Evolutionary conservation across 2,113 vertebrate genomes (phyloP).

Genomic region (Amphiprion percula): DNA sequence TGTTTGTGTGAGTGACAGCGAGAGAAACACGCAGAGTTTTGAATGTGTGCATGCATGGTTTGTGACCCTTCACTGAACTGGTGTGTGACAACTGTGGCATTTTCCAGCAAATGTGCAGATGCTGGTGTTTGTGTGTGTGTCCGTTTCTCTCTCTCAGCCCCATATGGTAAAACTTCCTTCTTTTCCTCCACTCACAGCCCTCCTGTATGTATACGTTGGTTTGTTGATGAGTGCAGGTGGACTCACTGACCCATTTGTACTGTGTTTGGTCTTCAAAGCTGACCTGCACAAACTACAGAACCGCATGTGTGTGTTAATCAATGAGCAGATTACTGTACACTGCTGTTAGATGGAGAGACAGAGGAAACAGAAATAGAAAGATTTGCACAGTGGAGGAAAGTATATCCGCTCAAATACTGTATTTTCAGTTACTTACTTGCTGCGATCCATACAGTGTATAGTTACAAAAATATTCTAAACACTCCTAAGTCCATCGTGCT

Average conservation of each 20-base stretch:
- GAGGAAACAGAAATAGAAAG: constrained; percentile 21
- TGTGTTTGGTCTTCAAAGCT: constrained; percentile 28
- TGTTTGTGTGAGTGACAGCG: constrained; percentile 31
- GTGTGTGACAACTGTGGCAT: constrained; percentile 40
- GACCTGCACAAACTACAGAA: constrained; percentile 23
- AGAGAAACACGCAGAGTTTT: constrained; percentile 7
- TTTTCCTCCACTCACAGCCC: constrained; percentile 7
- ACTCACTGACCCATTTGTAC: constrained; percentile 59
- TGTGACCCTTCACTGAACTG: constrained; percentile 69
- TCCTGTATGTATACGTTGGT: constrained; percentile 21
- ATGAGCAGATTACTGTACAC: constrained; percentile 15
- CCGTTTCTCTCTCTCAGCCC: constrained; percentile 6
- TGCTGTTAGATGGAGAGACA: constrained; percentile 15
- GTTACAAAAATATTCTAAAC: no score
- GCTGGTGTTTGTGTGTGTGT: constrained; percentile 3
- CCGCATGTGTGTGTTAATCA: constrained; percentile 1
- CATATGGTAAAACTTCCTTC: constrained; percentile 28
- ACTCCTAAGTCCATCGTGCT: no score
- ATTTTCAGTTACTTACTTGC: no score
- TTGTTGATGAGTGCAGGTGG: constrained; percentile 47
- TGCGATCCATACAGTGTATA: no score
- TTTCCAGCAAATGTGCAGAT: constrained; percentile 17
- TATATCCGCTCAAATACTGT: no score
- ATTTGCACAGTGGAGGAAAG: neutral
- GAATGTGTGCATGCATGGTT: constrained; percentile 25